These are phyloP conservation scores for Alauda arvensis DNA, from an alignment of 2,797 vertebrate genomes.

Conservation along the genomic window DNA sequence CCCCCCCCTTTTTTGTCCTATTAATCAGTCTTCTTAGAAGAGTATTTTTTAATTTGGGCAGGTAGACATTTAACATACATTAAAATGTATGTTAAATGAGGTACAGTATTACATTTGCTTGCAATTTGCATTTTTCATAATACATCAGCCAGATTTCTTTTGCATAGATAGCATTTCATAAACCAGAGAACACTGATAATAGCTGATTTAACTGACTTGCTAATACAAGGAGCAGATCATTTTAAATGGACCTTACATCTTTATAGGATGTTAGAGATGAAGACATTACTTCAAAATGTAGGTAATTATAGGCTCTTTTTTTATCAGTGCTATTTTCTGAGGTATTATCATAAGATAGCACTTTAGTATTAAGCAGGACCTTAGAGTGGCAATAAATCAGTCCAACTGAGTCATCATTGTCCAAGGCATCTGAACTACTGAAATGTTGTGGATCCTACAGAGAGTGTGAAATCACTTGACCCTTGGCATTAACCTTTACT, in stretches of 20 bases:
- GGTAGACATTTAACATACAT: slow-evolving; percentile 33
- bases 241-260: slow-evolving; percentile 76
- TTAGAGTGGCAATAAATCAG: slow-evolving; percentile 94
- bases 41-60: slow-evolving; percentile 33
- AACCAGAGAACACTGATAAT: slow-evolving; percentile 61
- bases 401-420: slow-evolving; percentile 94
- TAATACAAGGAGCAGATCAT: slow-evolving; percentile 74
- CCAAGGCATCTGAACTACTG: slow-evolving; percentile 86
- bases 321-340: slow-evolving; percentile 78
- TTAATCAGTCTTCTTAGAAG: not conserved
- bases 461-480: slow-evolving; percentile 99
- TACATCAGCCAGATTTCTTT: slow-evolving; percentile 42
- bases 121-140: slow-evolving; percentile 62
- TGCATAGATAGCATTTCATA: slow-evolving; percentile 53
- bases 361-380: slow-evolving; percentile 78
- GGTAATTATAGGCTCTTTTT: slow-evolving; percentile 79
- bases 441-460: slow-evolving; percentile 87
- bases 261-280: slow-evolving; percentile 77
- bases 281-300: slow-evolving; percentile 79
- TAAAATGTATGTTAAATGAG: slow-evolving; percentile 54
- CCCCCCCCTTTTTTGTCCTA: not conserved
- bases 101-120: slow-evolving; percentile 53
- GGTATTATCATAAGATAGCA: slow-evolving; percentile 94
- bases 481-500: slow-evolving; percentile 96
- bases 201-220: slow-evolving; percentile 70